Evolutionary conservation across 2,888 invertebrate genomes (phyloP), one percentile per base, ranked within the genome.

Genomic region (Ypsolopha sequella): DNA sequence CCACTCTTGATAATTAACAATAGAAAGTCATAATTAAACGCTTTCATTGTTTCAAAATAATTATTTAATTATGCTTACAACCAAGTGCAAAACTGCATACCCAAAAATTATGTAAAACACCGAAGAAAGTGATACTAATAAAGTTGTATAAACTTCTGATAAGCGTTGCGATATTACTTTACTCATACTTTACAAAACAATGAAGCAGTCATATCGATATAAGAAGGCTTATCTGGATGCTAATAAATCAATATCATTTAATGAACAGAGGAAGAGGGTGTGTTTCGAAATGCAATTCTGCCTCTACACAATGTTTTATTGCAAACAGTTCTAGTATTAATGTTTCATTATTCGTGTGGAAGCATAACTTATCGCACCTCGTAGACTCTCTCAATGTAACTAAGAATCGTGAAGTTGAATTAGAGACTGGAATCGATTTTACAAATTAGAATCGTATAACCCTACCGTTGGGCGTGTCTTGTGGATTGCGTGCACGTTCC

Each of bases 401-500:
- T 44, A 44, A 44, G 14, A 14, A 44, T 13, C 10, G 51, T n/a
- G 11, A 14, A 24, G 39, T 39, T 10, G 49, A 9, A 49, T 38
- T 49, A 41, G 39, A 51, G 33, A 41, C 36, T 51, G 47, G 56
- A 60, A 65, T 65, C 54, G 64, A 66, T 68, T 66, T 61, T 64
- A 63, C 58, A 58, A 50, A 61, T 60, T 57, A 57, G 56, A 58
- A 57, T 58, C 47, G 56, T 56, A 62, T 48, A 48, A 54, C 10
- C 9, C 24, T 10, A 33, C 9, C 14, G 6, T 39, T 39, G 39
- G 6, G n/a, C 39, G 39, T 11, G 62, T 63, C 65, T 75, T 75
- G 62, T 64, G 60, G 62, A 78, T 73, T 74, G 66, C 68, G 66
- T 64, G 67, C 79, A 78, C 77, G 79, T 77, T 63, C 52, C 58